phyloP scores from a whole-genome alignment of 2,113 vertebrate species.

The Felis catus region F.catus_Fca126_mat1.0 CM031421.1:58125001-58125500 shows the following conservation, averaged over 20 bases:
- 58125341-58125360: constrained; percentile 14
- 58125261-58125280: constrained; percentile 2
- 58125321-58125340: constrained; percentile 2
- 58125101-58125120: constrained; percentile 29
- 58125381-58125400: neutral
- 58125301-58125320: constrained; percentile 34
- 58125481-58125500: neutral
- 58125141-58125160: constrained; percentile 26
- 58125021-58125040: neutral
- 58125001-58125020: neutral
- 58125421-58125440: neutral
- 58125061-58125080: neutral
- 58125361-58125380: constrained; percentile 34
- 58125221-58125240: constrained; percentile 37
- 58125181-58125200: neutral
- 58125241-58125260: constrained; percentile 12
- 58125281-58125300: neutral
- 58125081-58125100: constrained; percentile 24
- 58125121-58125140: neutral
- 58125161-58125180: neutral
- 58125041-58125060: neutral
- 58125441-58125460: neutral
- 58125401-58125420: neutral
- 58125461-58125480: constrained; percentile 29
- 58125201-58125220: neutral